Evolutionary conservation across 64 coral and sea anemone genomes (phyloP).

Genomic region (Montipora efflorescens): DNA sequence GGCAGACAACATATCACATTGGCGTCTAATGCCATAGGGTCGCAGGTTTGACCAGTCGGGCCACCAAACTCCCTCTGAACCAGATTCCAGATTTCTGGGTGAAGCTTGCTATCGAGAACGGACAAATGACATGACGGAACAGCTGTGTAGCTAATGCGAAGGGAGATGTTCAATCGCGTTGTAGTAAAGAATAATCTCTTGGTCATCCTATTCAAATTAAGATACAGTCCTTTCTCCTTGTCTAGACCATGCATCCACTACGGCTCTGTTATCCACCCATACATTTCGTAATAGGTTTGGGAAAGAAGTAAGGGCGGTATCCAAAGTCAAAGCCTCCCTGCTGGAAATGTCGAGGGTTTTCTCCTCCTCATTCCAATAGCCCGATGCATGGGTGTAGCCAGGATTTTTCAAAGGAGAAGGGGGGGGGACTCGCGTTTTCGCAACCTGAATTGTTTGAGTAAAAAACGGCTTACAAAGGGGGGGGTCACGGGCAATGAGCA

Average conservation of each 20-base stretch:
- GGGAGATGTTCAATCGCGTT: slow-evolving; percentile 6
- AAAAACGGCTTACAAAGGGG: too few species aligned
- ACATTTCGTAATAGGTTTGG: background rate
- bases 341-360: background rate
- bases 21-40: slow-evolving; percentile 1
- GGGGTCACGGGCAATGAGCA: background rate
- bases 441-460: too few species aligned
- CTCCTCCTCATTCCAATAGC: slow-evolving; percentile 21
- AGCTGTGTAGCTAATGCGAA: background rate
- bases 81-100: background rate
- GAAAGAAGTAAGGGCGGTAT: background rate
- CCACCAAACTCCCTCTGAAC: background rate
- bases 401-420: too few species aligned
- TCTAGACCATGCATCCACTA: background rate
- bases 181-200: background rate
- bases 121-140: background rate
- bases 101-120: slow-evolving; percentile 5
- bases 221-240: background rate
- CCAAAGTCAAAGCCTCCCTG: slow-evolving; percentile 25
- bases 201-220: background rate
- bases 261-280: too few species aligned
- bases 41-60: background rate
- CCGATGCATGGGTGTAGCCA: too few species aligned
- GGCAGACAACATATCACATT: background rate
- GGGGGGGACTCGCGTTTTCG: too few species aligned